A percentile compares a stretch with the other conserved stretches of the same genome.
These are phyloP conservation scores for Catharus ustulatus DNA, from an alignment of 2,797 vertebrate species.

Conservation along the genomic window DNA sequence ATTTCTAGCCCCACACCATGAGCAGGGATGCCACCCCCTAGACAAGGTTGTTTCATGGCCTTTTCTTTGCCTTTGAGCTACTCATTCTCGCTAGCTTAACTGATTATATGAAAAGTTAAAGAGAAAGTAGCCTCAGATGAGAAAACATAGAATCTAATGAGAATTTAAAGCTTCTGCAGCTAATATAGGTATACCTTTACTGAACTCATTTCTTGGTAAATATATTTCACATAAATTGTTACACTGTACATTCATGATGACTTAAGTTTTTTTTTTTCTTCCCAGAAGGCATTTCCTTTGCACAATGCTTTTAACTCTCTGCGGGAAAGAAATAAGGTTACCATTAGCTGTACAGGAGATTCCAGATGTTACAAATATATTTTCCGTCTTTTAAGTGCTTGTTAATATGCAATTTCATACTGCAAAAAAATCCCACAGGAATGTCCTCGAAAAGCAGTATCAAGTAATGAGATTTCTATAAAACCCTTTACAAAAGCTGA, in stretches of 20 bases:
- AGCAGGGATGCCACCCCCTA: background rate
- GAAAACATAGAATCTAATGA: background rate
- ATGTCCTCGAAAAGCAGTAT: background rate
- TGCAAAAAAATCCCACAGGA: background rate
- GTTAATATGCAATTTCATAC: background rate
- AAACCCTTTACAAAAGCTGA: background rate
- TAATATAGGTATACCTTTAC: background rate
- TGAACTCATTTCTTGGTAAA: background rate
- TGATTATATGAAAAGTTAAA: background rate
- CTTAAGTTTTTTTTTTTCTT: background rate
- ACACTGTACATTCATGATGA: background rate
- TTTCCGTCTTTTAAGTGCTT: background rate
- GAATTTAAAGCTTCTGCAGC: background rate
- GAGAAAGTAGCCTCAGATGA: background rate
- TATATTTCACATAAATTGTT: background rate
- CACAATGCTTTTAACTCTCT: background rate
- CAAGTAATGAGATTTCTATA: background rate
- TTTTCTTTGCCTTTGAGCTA: background rate
- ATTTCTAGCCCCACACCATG: background rate
- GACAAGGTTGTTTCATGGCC: background rate
- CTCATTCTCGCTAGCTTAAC: background rate
- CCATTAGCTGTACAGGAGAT: background rate
- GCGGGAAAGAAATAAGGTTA: background rate
- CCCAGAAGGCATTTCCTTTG: background rate
- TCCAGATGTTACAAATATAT: background rate